Base-by-base conservation (phyloP, 2,113 vertebrate species). In the Dermatemys mawii region DNA sequence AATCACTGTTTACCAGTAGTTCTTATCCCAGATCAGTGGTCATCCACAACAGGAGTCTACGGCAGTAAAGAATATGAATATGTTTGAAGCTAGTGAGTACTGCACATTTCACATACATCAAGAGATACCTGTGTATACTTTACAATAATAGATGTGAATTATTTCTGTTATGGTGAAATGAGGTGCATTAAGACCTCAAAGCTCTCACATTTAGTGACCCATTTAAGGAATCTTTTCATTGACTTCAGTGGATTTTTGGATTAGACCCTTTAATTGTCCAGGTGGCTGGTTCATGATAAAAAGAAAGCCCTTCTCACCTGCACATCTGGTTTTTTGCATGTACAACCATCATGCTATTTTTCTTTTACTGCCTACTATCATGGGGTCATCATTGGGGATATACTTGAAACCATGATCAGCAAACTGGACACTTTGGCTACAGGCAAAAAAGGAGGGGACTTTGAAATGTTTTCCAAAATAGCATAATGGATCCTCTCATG, bases 1-100 rank as follows among this genome's bases (percentile, higher is more conserved):
- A 9, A 0, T 1, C 1, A 0, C 2, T 4, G 44, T 50, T 24
- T 16, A 67, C 16, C 86, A 9, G 5, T 51, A 54, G 2, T 44
- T 0, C 67, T 2, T 2, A 88, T 76, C 38, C 0, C 2, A 1
- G 82, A 0, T 1, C 0, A 1, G 44, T 3, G 84, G 87, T 67
- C 78, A 6, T 79, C 73, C 5, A 44, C 73, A 90, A 22, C 46
- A 54, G 27, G 92, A 41, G 46, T 22, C 0, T 80, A 24, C 53
- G 11, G 0, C 93, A 26, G 94, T 67, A 76, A 46, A 90, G 55
- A 75, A 87, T 1, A 60, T 2, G 81, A 90, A 27, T 0, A 0
- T 1, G 13, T 14, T 8, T 14, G n/a, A 17, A 1, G 6, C 88
- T 0, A 19, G 4, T 3, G 48, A 8, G 2, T 60, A 9, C 0